Evolutionary conservation across 2,113 vertebrate species (phyloP).

Genomic region (Xiphophorus hellerii): DNA sequence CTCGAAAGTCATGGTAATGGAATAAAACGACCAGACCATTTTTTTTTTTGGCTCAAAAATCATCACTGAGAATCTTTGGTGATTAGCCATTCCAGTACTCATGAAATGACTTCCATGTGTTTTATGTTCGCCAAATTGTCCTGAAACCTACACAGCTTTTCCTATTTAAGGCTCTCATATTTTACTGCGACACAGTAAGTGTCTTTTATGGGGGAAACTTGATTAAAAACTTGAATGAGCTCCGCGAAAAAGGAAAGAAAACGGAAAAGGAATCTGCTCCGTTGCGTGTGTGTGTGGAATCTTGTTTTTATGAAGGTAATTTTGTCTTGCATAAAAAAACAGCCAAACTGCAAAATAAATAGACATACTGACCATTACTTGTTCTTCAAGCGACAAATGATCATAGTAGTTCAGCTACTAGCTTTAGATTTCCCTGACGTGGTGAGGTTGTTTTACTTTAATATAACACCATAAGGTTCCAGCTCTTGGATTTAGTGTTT

Average conservation of each 20-base stretch:
- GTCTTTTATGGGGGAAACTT: neutral
- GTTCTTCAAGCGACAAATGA: neutral
- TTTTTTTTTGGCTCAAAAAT: neutral
- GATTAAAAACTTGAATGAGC: neutral
- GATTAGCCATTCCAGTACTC: neutral
- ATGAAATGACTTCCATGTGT: neutral
- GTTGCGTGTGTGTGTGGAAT: no score
- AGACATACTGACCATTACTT: neutral
- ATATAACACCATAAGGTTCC: conserved; percentile 14
- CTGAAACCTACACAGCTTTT: no score
- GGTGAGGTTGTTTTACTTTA: conserved; percentile 17
- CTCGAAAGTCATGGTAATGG: neutral
- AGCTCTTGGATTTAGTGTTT: neutral
- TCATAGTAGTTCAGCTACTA: neutral
- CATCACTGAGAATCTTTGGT: neutral
- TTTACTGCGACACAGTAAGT: neutral
- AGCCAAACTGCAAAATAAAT: neutral
- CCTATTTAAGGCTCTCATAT: neutral
- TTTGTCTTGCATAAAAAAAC: neutral
- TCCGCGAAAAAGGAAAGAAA: no score
- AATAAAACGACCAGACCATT: neutral
- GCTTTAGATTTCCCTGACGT: conserved; percentile 22
- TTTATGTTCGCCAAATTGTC: neutral
- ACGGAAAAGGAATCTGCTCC: neutral
- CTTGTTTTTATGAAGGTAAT: neutral